Evolutionary conservation across 2,113 vertebrate species (phyloP), one percentile per base, ranked within the genome.

Genomic region (Poeciliopsis turrubarensis): DNA sequence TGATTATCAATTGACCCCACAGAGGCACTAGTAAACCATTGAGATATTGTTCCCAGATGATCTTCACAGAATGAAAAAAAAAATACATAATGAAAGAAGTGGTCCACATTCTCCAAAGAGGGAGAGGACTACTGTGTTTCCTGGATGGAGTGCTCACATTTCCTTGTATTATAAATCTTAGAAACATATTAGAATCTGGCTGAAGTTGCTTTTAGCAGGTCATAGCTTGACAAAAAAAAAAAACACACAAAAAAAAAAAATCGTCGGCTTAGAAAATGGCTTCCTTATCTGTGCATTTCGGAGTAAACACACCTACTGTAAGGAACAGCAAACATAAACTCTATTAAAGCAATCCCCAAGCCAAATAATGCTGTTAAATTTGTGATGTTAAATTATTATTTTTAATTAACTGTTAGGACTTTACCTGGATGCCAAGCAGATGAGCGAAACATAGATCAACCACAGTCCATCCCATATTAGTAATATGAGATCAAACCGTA

Each of bases 401-500:
- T 54, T 25, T 57, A n/a, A 57, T 57, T 25, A n/a, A 11, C 51
- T 11, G 51, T n/a, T 25, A n/a, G 5, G 9, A 3, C 51, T n/a
- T 57, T 4, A 22, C 19, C 30, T 64, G 62, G 7, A 31, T 64
- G 10, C 3, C 32, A 57, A 11, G n/a, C 51, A 57, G 30, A 31
- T 17, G 10, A 22, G 30, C 32, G 9, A 31, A 32, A 30, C 6
- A n/a, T 6, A 19, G 1, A 34, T 41, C 65, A 12, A 60, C 73
- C 61, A 78, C 11, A 85, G 11, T 2, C 17, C 63, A 84, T 82
- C 77, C 73, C 71, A 44, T 71, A 62, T 75, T 61, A 65, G 70
- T 26, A 30, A 22, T 64, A 31, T 31, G 30, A 8, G 65, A 84
- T 82, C 77, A 87, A 89, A 85, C 75, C 71, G 39, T 71, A 62